These are phyloP conservation scores for Acropternis orthonyx DNA, from an alignment of 2,797 vertebrate genomes.

Conservation along the genomic window DNA sequence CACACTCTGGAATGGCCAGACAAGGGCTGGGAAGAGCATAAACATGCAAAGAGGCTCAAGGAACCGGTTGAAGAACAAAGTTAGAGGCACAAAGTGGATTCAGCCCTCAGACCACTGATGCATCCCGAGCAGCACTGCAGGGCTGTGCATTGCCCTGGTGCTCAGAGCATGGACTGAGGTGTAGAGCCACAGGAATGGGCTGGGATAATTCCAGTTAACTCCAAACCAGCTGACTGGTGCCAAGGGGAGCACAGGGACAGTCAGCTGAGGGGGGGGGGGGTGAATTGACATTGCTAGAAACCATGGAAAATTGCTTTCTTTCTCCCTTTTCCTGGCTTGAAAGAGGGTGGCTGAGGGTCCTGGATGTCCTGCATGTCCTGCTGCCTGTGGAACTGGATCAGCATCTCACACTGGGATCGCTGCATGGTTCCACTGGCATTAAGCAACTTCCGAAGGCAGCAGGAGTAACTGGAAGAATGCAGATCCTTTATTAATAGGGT, in stretches of 20 bases:
- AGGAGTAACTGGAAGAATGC: constrained; percentile 16
- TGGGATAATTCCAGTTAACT: not conserved
- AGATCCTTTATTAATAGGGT: constrained; percentile 1
- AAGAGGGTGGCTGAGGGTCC: not conserved
- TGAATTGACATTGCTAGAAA: not conserved
- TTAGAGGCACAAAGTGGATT: not conserved
- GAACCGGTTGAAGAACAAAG: not conserved
- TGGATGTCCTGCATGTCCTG: not conserved
- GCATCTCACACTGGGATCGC: accelerated
- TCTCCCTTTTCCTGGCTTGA: not conserved
- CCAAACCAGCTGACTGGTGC: accelerated
- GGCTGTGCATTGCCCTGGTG: accelerated
- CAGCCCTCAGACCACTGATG: accelerated
- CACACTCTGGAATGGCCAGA: not conserved
- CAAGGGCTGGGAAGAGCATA: accelerated
- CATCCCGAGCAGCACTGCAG: not conserved
- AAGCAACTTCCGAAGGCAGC: not conserved
- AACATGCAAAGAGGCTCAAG: not conserved
- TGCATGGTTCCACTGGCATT: accelerated
- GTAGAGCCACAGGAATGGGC: accelerated
- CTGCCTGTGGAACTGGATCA: not conserved
- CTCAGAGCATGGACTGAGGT: not conserved
- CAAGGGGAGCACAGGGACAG: accelerated
- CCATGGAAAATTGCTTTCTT: not conserved
- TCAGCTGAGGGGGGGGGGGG: not conserved